Evolutionary conservation across 2,888 invertebrate species (phyloP), one percentile per base, ranked within the genome.

Genomic region (Rutpela maculata): DNA sequence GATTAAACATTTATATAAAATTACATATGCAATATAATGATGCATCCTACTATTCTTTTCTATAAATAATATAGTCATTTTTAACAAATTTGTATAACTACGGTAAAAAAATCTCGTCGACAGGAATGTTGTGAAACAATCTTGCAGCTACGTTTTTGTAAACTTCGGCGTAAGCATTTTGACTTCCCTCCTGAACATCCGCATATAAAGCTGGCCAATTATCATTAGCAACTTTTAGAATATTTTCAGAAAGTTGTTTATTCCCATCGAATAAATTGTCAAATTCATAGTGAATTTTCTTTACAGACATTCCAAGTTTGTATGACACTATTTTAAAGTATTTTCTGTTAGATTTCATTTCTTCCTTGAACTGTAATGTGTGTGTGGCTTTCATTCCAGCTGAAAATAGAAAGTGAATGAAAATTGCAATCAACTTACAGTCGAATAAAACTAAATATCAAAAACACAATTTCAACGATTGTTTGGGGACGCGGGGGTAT

Each of bases 231-330:
- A 84, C 75, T 19, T 73, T 79, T 31, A 80, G 78, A 50, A 85
- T 79, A 19, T 78, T 80, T n/a, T 81, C 81, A 0, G 80, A 78
- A 7, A 85, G 72, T 57, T 76, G 56, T 63, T 84, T 78, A 60
- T 86, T 79, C 15, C 85, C 85, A 68, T 83, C 71, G 50, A 85
- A 86, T 11, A 86, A 67, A 74, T 85, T 84, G 12, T 83, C 80
- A 56, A 84, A 84, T 31, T 78, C 56, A 50, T 77, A 82, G 9
- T 63, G 38, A 0, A 80, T 81, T 18, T 77, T 73, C 5, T 60
- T 38, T 0, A 76, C 68, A 6, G 59, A 31, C 0, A 82, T 10
- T 7, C 71, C 62, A 2, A 77, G 0, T 0, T 4, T 67, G 56
- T 83, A 83, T 5, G 65, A 43, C 22, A 74, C 71, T 6, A 82